Conservation (phyloP, 2,888 invertebrate genomes). For the Tuta absoluta region DNA sequence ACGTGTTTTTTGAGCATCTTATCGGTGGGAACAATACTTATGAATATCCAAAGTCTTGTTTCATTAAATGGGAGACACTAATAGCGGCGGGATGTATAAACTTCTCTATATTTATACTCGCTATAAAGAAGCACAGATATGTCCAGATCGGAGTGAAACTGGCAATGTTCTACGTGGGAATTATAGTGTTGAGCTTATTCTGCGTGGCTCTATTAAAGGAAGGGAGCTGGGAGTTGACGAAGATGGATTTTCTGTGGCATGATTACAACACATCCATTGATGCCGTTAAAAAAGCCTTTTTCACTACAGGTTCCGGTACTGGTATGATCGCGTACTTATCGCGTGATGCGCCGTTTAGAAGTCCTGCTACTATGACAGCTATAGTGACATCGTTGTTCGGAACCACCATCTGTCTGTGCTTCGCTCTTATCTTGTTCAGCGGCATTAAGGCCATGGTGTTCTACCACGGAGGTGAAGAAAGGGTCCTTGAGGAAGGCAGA, state of each 20-base stretch:
- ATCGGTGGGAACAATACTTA: slow-evolving; percentile 58
- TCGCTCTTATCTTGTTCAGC: slow-evolving; percentile 57
- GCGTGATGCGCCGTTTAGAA: slow-evolving; percentile 61
- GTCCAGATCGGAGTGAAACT: slow-evolving; percentile 53
- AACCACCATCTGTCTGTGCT: slow-evolving; percentile 48
- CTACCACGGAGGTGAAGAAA: slow-evolving; percentile 68
- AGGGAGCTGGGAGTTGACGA: slow-evolving; percentile 68
- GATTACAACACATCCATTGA: neutral
- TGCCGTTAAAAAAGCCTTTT: slow-evolving; percentile 40
- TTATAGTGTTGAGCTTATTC: slow-evolving; percentile 54
- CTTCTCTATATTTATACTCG: slow-evolving; percentile 51
- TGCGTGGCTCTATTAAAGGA: slow-evolving; percentile 60
- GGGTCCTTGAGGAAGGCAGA: slow-evolving; percentile 58
- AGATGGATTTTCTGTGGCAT: slow-evolving; percentile 23
- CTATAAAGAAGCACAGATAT: slow-evolving; percentile 56
- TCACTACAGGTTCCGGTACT: slow-evolving; percentile 59
- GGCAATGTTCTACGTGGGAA: slow-evolving; percentile 47
- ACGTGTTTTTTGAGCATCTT: slow-evolving; percentile 63
- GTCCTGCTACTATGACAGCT: slow-evolving; percentile 68
- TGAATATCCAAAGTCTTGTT: slow-evolving; percentile 47
- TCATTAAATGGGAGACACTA: slow-evolving; percentile 57
- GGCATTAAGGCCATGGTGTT: slow-evolving; percentile 69
- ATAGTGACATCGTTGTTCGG: slow-evolving; percentile 57
- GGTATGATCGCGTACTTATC: slow-evolving; percentile 62
- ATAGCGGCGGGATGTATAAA: slow-evolving; percentile 46